A percentile compares a stretch with the other conserved stretches of the same genome.
Evolutionary conservation across 2,797 vertebrate species (phyloP).

Genomic region (Chlorospingus flavigularis): DNA sequence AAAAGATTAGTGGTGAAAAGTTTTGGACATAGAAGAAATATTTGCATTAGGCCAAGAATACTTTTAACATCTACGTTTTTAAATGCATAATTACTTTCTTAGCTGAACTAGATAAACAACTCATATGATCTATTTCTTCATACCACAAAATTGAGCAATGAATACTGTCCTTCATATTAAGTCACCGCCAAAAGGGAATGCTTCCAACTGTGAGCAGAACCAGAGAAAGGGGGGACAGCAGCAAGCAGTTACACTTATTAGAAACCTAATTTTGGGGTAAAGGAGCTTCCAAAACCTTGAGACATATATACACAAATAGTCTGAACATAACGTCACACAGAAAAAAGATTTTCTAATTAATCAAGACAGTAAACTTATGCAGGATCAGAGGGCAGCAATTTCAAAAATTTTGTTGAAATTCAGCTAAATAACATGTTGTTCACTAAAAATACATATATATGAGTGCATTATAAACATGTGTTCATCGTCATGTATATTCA

Average conservation of each 20-base stretch:
- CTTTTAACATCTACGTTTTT: background rate
- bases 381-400: background rate
- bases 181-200: background rate
- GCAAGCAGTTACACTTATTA: background rate
- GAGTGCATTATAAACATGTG: background rate
- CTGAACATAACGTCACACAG: background rate
- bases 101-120: background rate
- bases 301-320: background rate
- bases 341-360: background rate
- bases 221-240: background rate
- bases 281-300: background rate
- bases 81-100: background rate
- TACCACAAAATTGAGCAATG: background rate
- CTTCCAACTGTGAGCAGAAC: background rate
- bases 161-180: background rate
- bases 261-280: background rate
- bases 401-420: background rate
- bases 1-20: background rate
- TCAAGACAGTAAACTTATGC: background rate
- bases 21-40: background rate
- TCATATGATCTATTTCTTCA: background rate
- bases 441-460: background rate
- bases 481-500: background rate
- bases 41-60: background rate
- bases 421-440: background rate